Base-by-base conservation (phyloP, 2,888 invertebrate species). In the Cheilosia vulpina region DNA sequence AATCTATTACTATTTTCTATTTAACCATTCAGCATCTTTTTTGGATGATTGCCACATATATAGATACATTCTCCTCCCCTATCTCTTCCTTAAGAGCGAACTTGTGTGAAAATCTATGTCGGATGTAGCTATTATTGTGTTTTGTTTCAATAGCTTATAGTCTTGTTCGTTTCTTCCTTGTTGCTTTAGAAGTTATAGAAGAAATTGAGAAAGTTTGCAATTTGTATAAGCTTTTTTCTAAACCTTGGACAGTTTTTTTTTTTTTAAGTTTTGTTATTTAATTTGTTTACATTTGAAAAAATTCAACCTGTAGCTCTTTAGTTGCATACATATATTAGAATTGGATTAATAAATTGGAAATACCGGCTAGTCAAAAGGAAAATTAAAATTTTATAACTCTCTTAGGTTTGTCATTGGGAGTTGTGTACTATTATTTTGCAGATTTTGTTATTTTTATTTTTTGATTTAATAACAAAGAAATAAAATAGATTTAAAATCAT, bases 21-120 rank as follows among this genome's bases (percentile, higher is more conserved):
- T 76, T 80, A 58, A 62, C 66, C 58, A 84, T 84, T 84, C 71
- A 75, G 84, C 75, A 73, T 79, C 63, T 84, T 60, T 71, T 52
- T 71, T 79, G 69, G 75, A 58, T 84, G 79, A 79, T 63, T 83
- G 73, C 63, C 75, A 84, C 66, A 58, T 75, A 80, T 47, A 47
- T 73, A 80, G 73, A 80, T 84, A 65, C 72, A 85, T 68, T 76
- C 41, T 58, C 62, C 55, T 57, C 66, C 11, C 53, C 34, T 62
- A 11, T 71, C 41, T 80, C 15, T 79, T 60, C 75, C 60, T 69
- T 24, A 45, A 66, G 50, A 77, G 55, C 27, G 72, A 66, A n/a
- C 17, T 58, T 47, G 24, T 58, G 45, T 57, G 50, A 58, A 71
- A 38, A 58, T 47, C 53, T 62, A 58, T 62, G 52, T 65, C 34